Conservation (phyloP, 2,797 vertebrate species). For the Hypotaenidia okinawae region DNA sequence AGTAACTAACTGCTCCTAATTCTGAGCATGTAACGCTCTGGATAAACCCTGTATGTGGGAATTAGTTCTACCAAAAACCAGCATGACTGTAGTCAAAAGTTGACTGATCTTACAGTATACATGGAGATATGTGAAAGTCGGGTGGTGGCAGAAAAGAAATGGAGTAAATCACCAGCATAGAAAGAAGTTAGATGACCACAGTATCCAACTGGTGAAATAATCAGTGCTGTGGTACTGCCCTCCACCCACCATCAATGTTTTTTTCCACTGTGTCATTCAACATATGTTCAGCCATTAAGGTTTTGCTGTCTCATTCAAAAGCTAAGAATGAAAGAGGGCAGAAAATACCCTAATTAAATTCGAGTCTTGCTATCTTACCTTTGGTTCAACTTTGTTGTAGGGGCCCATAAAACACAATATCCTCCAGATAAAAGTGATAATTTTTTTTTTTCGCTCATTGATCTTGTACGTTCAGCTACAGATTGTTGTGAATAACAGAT, state of each 20-base stretch:
- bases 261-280: neutral
- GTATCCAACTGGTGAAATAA: neutral
- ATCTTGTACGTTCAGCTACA: conserved; percentile 15
- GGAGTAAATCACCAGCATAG: neutral
- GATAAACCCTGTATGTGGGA: neutral
- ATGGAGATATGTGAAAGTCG: neutral
- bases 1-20: neutral
- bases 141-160: neutral
- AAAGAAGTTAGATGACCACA: neutral
- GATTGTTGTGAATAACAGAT: neutral
- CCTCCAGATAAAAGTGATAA: conserved; percentile 76
- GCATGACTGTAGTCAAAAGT: neutral
- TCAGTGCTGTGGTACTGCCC: neutral
- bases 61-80: neutral
- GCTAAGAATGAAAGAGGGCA: neutral
- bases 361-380: neutral
- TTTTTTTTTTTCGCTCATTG: conserved; percentile 20
- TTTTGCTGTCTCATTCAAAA: neutral
- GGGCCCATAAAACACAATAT: neutral
- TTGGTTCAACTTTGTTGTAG: neutral
- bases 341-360: neutral
- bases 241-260: neutral
- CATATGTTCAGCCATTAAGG: neutral
- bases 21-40: neutral
- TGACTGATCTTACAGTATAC: neutral